Conservation (phyloP, 1,140 invertebrate genomes). For the Adelges cooleyi region DNA sequence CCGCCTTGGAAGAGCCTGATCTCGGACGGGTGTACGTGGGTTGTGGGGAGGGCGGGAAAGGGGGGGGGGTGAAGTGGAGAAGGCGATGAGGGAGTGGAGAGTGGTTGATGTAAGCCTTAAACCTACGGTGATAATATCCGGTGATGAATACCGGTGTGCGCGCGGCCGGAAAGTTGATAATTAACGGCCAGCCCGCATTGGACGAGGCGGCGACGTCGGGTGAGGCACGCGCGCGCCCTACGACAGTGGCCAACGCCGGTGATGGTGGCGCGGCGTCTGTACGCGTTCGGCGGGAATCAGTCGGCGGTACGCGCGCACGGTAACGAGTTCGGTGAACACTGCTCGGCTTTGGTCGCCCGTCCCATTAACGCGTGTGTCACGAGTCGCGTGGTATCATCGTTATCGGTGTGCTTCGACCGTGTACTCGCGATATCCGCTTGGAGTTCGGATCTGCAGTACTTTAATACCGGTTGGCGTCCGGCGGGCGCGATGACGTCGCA, state of each 20-base stretch:
- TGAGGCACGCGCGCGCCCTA: background rate
- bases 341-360: no score
- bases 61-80: background rate
- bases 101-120: background rate
- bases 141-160: constrained; percentile 9
- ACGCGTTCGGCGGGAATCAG: constrained; percentile 5
- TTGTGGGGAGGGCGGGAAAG: background rate
- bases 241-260: constrained; percentile 2
- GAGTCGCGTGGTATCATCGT: no score
- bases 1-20: background rate
- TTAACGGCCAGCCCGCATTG: background rate
- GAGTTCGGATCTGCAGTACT: no score
- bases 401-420: no score
- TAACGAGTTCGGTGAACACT: no score
- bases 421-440: no score
- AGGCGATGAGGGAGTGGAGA: background rate
- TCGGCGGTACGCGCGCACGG: background rate
- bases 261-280: constrained; percentile 14
- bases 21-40: background rate
- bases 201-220: background rate
- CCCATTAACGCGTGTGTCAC: no score
- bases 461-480: no score
- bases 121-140: constrained; percentile 23
- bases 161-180: constrained; percentile 24
- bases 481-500: no score